Evolutionary conservation across 2,113 vertebrate species (phyloP).

Genomic region (Alethe diademata): DNA sequence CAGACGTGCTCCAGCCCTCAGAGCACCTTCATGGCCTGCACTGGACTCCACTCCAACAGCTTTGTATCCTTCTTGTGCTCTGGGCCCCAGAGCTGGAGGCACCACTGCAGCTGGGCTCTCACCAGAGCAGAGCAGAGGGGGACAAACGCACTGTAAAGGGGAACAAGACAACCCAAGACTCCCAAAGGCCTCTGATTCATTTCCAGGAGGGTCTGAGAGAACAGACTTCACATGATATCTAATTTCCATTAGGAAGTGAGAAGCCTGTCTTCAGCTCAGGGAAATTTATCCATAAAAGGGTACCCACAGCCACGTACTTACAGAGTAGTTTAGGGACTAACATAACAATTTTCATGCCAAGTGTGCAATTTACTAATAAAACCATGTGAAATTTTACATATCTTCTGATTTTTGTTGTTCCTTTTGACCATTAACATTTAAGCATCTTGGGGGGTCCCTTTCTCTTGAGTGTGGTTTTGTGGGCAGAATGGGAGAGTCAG

Average conservation of each 20-base stretch:
- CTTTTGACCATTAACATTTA: neutral
- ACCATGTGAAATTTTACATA: accelerated
- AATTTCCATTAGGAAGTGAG: neutral
- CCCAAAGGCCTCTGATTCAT: neutral
- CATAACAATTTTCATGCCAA: neutral
- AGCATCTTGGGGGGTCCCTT: neutral
- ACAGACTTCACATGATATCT: neutral
- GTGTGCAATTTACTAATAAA: neutral
- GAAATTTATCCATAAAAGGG: neutral
- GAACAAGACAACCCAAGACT: neutral
- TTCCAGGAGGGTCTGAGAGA: neutral
- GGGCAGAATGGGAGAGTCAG: neutral
- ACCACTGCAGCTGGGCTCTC: neutral
- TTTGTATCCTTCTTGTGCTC: neutral
- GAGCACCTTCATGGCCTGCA: neutral
- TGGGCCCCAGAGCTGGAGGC: neutral
- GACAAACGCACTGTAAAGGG: neutral
- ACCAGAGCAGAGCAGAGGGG: neutral
- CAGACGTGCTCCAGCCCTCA: neutral
- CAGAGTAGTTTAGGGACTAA: neutral
- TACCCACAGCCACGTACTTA: neutral
- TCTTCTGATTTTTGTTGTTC: neutral
- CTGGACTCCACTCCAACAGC: neutral
- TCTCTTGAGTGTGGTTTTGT: neutral
- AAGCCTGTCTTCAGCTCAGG: neutral